A percentile compares a stretch with the other conserved stretches of the same genome.
These are phyloP conservation scores for Stegastes partitus DNA, from an alignment of 2,113 vertebrate species.

Conservation along the genomic window DNA sequence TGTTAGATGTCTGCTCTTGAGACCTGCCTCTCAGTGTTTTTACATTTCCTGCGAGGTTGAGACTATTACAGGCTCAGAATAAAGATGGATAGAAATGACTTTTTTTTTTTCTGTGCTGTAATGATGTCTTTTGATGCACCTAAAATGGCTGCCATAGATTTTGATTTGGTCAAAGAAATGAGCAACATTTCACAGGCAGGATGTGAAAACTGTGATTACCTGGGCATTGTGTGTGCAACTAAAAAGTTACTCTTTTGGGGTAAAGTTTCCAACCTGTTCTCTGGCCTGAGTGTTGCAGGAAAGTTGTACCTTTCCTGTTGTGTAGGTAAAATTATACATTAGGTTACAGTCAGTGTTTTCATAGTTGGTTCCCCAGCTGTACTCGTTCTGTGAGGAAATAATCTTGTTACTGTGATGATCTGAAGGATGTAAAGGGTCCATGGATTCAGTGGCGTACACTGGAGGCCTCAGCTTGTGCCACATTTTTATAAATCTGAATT, in stretches of 20 bases:
- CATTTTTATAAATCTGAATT: no score
- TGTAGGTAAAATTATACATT: no score
- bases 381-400: no score
- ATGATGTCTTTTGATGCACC: slow-evolving; percentile 5
- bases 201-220: neutral
- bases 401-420: no score
- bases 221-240: neutral
- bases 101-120: no score
- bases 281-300: neutral
- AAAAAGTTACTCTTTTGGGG: no score
- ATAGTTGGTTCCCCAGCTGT: no score
- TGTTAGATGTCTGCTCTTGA: slow-evolving; percentile 25
- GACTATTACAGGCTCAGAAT: slow-evolving; percentile 4
- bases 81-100: neutral
- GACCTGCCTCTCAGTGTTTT: slow-evolving; percentile 23
- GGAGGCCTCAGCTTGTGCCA: no score
- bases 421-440: no score
- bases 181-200: neutral
- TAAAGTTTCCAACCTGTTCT: neutral
- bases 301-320: no score
- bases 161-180: neutral
- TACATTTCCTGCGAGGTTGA: slow-evolving; percentile 28
- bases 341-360: no score
- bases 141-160: slow-evolving; percentile 37
- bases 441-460: no score